Conservation (phyloP, 2,113 vertebrate species). For the Lasiurus borealis region DNA sequence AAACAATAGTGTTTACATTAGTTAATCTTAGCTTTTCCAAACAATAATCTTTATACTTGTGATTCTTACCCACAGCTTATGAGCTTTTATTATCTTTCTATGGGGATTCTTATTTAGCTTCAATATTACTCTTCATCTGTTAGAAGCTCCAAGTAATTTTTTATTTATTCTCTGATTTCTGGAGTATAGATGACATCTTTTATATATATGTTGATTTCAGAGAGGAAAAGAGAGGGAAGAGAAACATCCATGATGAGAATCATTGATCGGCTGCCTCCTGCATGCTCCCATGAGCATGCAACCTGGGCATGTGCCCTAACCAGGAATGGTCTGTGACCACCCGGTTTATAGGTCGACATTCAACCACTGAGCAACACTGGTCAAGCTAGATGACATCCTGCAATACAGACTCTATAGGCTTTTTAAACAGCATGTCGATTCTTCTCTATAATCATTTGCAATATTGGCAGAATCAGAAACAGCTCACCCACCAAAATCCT, state of each 20-base stretch:
- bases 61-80: not conserved
- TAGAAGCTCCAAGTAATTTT: not conserved
- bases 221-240: no score
- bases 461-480: conserved; percentile 1
- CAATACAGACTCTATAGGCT: not conserved
- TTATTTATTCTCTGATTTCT: not conserved
- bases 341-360: no score
- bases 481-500: not conserved
- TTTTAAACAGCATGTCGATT: not conserved
- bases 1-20: not conserved
- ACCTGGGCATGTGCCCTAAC: no score
- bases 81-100: conserved; percentile 39
- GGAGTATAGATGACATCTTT: not conserved
- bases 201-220: no score
- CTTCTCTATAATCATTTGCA: conserved; percentile 32
- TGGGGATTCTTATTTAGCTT: not conserved
- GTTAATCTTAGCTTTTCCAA: conserved; percentile 26
- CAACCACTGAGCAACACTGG: no score
- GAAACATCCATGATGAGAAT: no score
- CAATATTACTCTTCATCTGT: not conserved
- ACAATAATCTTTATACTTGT: not conserved
- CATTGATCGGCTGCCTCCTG: no score
- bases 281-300: no score
- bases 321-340: no score
- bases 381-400: not conserved